Conservation (phyloP, 2,888 invertebrate species). For the Drosophila nigritarsus region DNA sequence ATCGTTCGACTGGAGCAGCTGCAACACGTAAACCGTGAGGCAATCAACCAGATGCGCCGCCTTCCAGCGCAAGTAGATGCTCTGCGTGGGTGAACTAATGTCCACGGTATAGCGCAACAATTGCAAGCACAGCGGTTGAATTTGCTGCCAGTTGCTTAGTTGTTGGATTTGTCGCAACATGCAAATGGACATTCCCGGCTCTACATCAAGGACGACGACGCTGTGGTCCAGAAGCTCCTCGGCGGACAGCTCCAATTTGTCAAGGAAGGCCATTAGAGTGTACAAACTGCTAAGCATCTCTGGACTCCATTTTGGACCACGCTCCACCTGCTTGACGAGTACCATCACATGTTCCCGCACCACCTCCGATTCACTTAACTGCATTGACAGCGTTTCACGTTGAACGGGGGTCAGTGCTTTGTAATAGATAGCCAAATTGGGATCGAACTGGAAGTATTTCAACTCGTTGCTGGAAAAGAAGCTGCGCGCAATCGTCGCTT, state of each 20-base stretch:
- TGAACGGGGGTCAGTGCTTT: neutral
- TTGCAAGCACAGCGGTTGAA: conserved; percentile 2
- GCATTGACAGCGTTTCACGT: conserved; percentile 1
- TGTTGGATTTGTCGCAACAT: conserved; percentile 65
- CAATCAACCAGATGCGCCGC: conserved; percentile 71
- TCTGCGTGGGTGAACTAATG: conserved; percentile 70
- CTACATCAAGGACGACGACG: conserved; percentile 48
- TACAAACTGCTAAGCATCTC: conserved; percentile 58
- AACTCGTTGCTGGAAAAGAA: conserved; percentile 49
- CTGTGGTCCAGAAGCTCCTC: conserved; percentile 59
- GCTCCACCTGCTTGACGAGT: conserved; percentile 24
- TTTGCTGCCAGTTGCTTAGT: conserved; percentile 30
- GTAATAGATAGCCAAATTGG: neutral
- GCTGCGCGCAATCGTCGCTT: neutral
- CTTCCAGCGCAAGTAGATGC: conserved; percentile 74
- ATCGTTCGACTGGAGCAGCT: conserved; percentile 52
- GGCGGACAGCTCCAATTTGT: conserved; percentile 46
- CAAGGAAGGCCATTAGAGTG: conserved; percentile 68
- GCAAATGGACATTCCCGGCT: conserved; percentile 76
- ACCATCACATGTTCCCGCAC: conserved; percentile 16
- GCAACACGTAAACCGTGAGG: neutral
- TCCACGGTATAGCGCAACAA: conserved; percentile 71
- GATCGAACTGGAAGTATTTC: conserved; percentile 33
- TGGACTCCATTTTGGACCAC: conserved; percentile 58
- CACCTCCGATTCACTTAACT: conserved; percentile 26